Conservation (phyloP, 2,888 invertebrate genomes). For the Ectropis crepuscularia region DNA sequence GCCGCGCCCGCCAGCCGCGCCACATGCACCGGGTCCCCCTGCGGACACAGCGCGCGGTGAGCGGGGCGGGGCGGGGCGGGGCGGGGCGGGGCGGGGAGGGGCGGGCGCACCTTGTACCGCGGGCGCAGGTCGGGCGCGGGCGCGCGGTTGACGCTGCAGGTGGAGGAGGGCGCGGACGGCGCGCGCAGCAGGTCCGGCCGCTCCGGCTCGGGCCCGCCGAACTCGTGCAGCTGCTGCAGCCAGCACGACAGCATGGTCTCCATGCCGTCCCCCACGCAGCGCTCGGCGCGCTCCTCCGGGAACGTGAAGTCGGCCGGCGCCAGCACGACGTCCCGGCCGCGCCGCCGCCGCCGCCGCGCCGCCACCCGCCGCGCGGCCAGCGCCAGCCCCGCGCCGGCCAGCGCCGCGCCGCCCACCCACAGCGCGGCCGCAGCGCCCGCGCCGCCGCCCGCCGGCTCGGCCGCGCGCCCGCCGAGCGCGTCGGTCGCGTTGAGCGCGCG, state of each 20-base stretch:
- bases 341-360: constrained; percentile 26
- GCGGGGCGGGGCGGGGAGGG: no score
- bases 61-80: background rate
- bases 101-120: constrained; percentile 89
- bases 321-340: constrained; percentile 47
- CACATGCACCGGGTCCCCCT: constrained; percentile 96
- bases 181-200: constrained; percentile 90
- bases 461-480: constrained; percentile 12
- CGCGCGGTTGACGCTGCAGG: constrained; percentile 75
- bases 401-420: constrained; percentile 33
- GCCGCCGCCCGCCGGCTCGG: constrained; percentile 29
- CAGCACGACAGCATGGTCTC: constrained; percentile 94
- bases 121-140: constrained; percentile 87
- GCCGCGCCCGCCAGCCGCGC: constrained; percentile 87
- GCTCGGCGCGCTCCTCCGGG: constrained; percentile 61
- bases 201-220: constrained; percentile 92
- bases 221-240: constrained; percentile 93
- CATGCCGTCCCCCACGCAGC: constrained; percentile 87
- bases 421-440: constrained; percentile 26
- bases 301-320: constrained; percentile 55
- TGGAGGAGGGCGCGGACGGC: constrained; percentile 79
- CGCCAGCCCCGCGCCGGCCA: constrained; percentile 38
- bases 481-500: constrained; percentile 43
- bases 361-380: constrained; percentile 40
- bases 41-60: constrained; percentile 43